These are phyloP conservation scores for Zenarchopterus dispar DNA, from an alignment of 2,797 vertebrate genomes.

Conservation along the genomic window DNA sequence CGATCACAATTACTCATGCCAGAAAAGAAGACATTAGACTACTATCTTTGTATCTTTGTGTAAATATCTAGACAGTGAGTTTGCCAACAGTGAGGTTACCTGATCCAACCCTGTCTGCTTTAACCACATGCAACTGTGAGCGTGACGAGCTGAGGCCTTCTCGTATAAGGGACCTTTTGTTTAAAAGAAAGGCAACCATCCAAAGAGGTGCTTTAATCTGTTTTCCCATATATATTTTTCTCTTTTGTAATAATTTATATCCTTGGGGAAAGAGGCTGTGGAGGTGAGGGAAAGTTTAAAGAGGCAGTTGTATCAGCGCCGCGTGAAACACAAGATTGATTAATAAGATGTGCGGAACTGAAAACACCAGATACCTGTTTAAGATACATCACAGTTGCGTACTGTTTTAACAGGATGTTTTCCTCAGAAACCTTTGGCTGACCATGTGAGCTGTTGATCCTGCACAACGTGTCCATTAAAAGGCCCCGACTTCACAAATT, in stretches of 20 bases:
- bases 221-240: conserved; percentile 18
- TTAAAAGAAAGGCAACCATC: conserved; percentile 42
- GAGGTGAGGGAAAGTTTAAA: conserved; percentile 73
- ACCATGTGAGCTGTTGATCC: too few relatives aligned
- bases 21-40: conserved; percentile 61
- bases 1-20: conserved; percentile 50
- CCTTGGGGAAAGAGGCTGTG: conserved; percentile 10
- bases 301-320: conserved; percentile 52
- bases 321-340: conserved; percentile 57
- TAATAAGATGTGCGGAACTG: conserved; percentile 52
- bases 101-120: conserved; percentile 60
- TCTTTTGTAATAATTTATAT: conserved; percentile 32
- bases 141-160: conserved; percentile 38
- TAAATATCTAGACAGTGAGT: conserved; percentile 54
- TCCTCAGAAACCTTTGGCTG: too few relatives aligned
- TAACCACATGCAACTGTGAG: conserved; percentile 57
- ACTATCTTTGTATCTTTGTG: conserved; percentile 53
- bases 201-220: conserved; percentile 56
- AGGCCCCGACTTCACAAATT: neutral
- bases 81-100: conserved; percentile 69
- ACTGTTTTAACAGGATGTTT: neutral
- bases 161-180: conserved; percentile 71
- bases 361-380: conserved; percentile 42
- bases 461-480: neutral
- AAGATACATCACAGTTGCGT: conserved; percentile 35